These are phyloP conservation scores for cattle (Bos taurus) DNA, from an alignment of 2,113 vertebrate species.

Conservation along the genomic window ARS-UCD2.0 NC_037334.1:20083001-20083500, in stretches of 20 bases:
- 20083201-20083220: background rate
- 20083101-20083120: background rate
- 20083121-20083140: too few species aligned
- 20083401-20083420: background rate
- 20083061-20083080: background rate
- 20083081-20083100: background rate
- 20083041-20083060: background rate
- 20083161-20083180: background rate
- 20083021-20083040: background rate
- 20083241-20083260: background rate
- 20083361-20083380: background rate
- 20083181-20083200: background rate
- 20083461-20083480: background rate
- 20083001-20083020: background rate
- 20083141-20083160: background rate
- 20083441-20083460: background rate
- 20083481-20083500: background rate
- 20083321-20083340: background rate
- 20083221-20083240: fast-evolving
- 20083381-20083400: background rate
- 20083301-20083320: too few species aligned
- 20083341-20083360: background rate
- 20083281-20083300: background rate
- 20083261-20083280: background rate
- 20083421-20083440: background rate